Conservation (phyloP, 1,140 invertebrate species). For the Nephotettix cincticeps region DNA sequence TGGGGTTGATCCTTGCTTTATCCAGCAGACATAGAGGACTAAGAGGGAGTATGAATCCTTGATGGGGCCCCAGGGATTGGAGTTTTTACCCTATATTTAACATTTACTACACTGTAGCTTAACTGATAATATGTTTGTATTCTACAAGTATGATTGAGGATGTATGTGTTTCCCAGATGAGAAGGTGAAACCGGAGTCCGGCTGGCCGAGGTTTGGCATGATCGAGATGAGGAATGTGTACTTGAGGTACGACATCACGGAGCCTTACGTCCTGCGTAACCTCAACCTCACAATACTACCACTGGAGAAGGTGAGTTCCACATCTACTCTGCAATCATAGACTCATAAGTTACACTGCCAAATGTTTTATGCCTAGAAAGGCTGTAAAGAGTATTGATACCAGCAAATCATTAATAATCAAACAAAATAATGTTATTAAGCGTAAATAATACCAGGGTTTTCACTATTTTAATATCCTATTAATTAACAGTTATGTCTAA, state of each 20-base stretch:
- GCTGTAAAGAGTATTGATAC: too few relatives aligned
- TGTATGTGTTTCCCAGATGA: not conserved
- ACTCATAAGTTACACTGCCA: too few relatives aligned
- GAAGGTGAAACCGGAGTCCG: not conserved
- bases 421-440: too few relatives aligned
- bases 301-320: conserved; percentile 53
- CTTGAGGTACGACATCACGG: conserved; percentile 62
- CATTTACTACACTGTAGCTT: not conserved
- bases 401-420: too few relatives aligned
- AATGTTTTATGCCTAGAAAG: too few relatives aligned
- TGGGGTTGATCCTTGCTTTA: not conserved
- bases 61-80: not conserved
- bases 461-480: too few relatives aligned
- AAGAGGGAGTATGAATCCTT: not conserved
- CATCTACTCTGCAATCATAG: too few relatives aligned
- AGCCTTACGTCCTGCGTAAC: conserved; percentile 65
- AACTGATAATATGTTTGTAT: too few relatives aligned
- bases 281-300: conserved; percentile 48
- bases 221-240: conserved; percentile 64
- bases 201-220: conserved; percentile 48
- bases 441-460: too few relatives aligned
- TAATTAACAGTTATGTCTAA: too few relatives aligned
- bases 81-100: not conserved
- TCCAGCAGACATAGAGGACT: not conserved
- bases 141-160: too few relatives aligned